Conservation (phyloP, 2,888 invertebrate species). For the Hartigia nigra region DNA sequence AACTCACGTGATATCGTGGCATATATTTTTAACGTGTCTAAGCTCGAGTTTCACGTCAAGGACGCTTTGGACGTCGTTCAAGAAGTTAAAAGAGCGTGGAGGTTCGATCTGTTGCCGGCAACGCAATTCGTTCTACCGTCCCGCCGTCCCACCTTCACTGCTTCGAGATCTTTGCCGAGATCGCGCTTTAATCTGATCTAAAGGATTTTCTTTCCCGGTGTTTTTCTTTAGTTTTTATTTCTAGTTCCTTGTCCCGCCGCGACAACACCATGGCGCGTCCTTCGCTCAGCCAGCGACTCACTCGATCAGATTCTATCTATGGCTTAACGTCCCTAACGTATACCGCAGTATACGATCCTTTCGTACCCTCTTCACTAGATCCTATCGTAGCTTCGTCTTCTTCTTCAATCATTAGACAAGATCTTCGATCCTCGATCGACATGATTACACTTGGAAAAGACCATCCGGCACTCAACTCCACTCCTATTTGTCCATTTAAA, state of each 20-base stretch:
- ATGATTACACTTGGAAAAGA: conserved; percentile 4
- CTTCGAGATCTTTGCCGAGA: conserved; percentile 28
- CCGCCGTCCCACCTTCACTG: conserved; percentile 14
- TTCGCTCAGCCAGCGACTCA: conserved; percentile 8
- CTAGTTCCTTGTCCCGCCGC: neutral
- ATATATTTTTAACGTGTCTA: neutral
- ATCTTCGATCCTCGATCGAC: conserved; percentile 1
- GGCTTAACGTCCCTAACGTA: conserved; percentile 1
- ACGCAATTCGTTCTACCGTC: conserved; percentile 33
- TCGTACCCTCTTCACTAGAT: conserved; percentile 18
- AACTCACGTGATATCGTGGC: neutral
- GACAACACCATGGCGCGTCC: neutral
- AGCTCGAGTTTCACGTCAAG: neutral
- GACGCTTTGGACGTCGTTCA: conserved; percentile 16
- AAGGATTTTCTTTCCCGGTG: conserved; percentile 22
- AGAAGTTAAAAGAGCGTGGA: conserved; percentile 18
- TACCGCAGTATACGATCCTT: conserved; percentile 1
- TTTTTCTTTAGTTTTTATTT: conserved; percentile 8
- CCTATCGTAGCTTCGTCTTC: conserved; percentile 10
- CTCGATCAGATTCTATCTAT: conserved; percentile 27
- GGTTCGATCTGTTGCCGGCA: conserved; percentile 22
- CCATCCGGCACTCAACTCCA: neutral
- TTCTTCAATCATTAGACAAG: neutral
- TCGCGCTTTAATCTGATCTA: conserved; percentile 39
- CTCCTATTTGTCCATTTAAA: neutral